Conservation (phyloP, 2,113 vertebrate species). For the Prolemur simus region DNA sequence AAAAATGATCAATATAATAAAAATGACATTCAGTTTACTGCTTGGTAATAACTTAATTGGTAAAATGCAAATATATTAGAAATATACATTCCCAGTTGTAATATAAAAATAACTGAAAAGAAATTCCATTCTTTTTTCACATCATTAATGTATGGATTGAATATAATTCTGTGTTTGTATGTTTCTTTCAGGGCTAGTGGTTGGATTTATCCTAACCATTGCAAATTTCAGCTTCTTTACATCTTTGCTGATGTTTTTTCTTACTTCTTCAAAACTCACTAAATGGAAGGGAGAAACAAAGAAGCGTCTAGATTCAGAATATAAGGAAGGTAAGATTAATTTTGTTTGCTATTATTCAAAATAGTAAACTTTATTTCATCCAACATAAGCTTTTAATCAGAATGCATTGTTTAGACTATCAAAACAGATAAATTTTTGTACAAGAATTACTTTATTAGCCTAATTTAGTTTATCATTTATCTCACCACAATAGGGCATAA, state of each 20-base stretch:
- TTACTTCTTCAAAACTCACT: constrained; percentile 95
- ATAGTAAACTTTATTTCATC: not conserved
- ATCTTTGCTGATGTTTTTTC: constrained; percentile 92
- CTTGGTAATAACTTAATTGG: not conserved
- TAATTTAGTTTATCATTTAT: not conserved
- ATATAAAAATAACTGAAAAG: constrained; percentile 10
- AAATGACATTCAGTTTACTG: not conserved
- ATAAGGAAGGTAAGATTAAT: constrained; percentile 93
- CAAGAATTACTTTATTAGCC: not conserved
- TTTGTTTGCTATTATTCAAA: not conserved
- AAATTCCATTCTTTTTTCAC: not conserved
- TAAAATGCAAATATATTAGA: not conserved
- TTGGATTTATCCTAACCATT: constrained; percentile 95
- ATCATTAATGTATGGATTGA: constrained; percentile 19
- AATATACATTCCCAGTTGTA: not conserved
- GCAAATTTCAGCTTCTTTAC: constrained; percentile 97
- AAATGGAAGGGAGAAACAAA: constrained; percentile 93
- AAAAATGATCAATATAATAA: not conserved
- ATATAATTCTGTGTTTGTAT: constrained; percentile 43
- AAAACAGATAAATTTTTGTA: not conserved
- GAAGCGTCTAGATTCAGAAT: constrained; percentile 93
- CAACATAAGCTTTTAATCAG: not conserved
- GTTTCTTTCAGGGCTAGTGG: constrained; percentile 88
- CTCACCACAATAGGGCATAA: not conserved
- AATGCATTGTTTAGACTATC: not conserved